Conservation (phyloP, 2,113 vertebrate genomes). For the Zeus faber region DNA sequence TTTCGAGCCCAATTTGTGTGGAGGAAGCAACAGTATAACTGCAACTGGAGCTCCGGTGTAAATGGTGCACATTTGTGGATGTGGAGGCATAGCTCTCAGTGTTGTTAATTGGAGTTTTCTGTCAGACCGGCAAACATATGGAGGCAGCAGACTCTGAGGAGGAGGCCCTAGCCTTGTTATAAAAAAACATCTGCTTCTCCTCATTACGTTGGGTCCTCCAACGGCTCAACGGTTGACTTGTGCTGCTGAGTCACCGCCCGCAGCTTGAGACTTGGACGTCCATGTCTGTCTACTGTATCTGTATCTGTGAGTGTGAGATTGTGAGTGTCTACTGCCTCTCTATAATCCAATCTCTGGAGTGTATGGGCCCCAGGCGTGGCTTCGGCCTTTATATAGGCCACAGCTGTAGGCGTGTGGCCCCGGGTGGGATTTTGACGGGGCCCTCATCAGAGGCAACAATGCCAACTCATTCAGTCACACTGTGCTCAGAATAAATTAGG, state of each 20-base stretch:
- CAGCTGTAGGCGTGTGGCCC: conserved; percentile 34
- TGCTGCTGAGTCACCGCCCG: conserved; percentile 27
- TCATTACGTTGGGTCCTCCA: background rate
- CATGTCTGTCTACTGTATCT: too few species aligned
- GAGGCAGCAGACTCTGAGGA: conserved; percentile 22
- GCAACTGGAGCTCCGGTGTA: conserved; percentile 17
- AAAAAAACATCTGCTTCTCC: conserved; percentile 48
- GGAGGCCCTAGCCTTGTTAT: background rate
- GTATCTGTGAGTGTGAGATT: background rate
- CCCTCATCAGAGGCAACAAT: conserved; percentile 21
- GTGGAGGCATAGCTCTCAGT: conserved; percentile 4
- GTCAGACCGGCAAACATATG: conserved; percentile 35
- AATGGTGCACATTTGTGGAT: conserved; percentile 3
- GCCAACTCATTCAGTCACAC: conserved; percentile 34
- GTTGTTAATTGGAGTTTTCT: conserved; percentile 12
- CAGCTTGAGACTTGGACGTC: background rate
- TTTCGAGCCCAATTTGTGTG: conserved; percentile 47
- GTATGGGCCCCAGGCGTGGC: background rate
- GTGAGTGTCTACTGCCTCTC: background rate
- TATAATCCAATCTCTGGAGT: too few species aligned
- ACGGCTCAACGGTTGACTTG: conserved; percentile 16
- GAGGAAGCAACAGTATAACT: conserved; percentile 1
- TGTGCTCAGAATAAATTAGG: conserved; percentile 48
- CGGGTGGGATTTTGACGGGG: conserved; percentile 7
- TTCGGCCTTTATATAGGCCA: conserved; percentile 5